phyloP scores from a whole-genome alignment of 1,140 invertebrate genomes.

The Eriocheir sinensis region DNA sequence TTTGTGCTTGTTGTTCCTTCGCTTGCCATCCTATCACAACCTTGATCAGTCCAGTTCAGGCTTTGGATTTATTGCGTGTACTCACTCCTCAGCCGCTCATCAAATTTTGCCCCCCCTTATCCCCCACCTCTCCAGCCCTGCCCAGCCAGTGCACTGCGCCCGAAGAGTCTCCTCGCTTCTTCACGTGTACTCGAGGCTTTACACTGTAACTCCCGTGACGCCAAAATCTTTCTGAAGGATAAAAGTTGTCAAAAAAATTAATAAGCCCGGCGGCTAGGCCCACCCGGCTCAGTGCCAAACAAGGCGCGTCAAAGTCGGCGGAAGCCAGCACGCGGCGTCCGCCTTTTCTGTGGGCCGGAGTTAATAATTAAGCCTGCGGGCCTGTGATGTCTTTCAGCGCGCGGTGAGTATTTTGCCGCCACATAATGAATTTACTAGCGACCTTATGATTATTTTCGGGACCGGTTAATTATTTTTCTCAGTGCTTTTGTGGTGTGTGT shows the following conservation, averaged over 20 bases:
- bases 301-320: slow-evolving; percentile 34
- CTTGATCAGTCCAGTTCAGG: too few relatives aligned
- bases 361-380: slow-evolving; percentile 70
- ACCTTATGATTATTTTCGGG: slow-evolving; percentile 73
- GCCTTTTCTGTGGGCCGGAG: slow-evolving; percentile 58
- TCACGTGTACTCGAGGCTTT: not conserved
- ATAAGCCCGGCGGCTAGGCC: not conserved
- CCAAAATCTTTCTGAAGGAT: not conserved
- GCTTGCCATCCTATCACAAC: too few relatives aligned
- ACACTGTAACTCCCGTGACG: not conserved
- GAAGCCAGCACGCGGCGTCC: slow-evolving; percentile 40
- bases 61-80: too few relatives aligned
- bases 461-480: slow-evolving; percentile 72
- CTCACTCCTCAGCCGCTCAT: too few relatives aligned
- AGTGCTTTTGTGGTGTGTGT: slow-evolving; percentile 52
- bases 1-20: too few relatives aligned
- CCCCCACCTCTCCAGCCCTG: too few relatives aligned
- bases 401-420: slow-evolving; percentile 46
- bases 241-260: not conserved
- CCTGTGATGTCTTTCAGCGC: slow-evolving; percentile 70
- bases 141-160: too few relatives aligned
- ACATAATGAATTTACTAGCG: slow-evolving; percentile 71
- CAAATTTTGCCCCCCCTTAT: too few relatives aligned
- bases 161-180: not conserved
- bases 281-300: slow-evolving; percentile 29